phyloP scores from a whole-genome alignment of 2,888 invertebrate genomes.

The Acrocyrtus sp. region DNA sequence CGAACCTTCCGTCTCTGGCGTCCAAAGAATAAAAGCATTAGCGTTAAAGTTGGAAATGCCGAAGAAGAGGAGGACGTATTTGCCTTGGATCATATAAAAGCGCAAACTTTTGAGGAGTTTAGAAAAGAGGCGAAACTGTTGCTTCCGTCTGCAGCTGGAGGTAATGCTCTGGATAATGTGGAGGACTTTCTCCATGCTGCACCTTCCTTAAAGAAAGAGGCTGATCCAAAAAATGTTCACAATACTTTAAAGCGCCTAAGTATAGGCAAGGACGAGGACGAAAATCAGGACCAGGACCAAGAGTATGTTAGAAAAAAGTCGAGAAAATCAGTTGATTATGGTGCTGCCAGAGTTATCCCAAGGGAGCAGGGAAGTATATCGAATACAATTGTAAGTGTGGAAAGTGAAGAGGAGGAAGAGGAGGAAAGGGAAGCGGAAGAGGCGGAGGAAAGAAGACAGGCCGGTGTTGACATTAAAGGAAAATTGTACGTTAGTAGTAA shows the following conservation, averaged over 20 bases:
- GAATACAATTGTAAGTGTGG: too few species aligned
- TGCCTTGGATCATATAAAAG: conserved; percentile 4
- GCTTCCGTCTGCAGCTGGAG: conserved; percentile 26
- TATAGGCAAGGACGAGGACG: too few species aligned
- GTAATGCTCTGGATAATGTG: conserved; percentile 10
- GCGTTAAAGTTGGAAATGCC: conserved; percentile 2
- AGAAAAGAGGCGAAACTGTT: conserved; percentile 18
- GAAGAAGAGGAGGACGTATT: conserved; percentile 7
- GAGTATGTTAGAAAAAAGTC: too few species aligned
- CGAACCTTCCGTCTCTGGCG: conserved; percentile 8
- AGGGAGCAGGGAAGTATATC: too few species aligned
- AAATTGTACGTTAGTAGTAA: too few species aligned
- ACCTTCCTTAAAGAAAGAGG: not conserved
- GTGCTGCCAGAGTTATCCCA: too few species aligned
- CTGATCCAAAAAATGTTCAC: not conserved
- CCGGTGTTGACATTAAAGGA: too few species aligned
- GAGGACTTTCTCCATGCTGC: conserved; percentile 8
- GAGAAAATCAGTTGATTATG: not conserved
- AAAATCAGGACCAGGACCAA: too few species aligned
- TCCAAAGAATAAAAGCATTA: conserved; percentile 13
- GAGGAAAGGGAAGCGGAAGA: not conserved
- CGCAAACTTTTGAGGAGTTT: conserved; percentile 16
- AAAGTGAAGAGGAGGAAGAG: not conserved
- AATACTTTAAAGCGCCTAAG: not conserved
- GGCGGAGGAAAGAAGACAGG: too few species aligned